Percentiles rank a stretch among this genome's conserved stretches.
phyloP scores from a whole-genome alignment of 2,797 vertebrate species.

The Neosilurus hyrtlii region DNA sequence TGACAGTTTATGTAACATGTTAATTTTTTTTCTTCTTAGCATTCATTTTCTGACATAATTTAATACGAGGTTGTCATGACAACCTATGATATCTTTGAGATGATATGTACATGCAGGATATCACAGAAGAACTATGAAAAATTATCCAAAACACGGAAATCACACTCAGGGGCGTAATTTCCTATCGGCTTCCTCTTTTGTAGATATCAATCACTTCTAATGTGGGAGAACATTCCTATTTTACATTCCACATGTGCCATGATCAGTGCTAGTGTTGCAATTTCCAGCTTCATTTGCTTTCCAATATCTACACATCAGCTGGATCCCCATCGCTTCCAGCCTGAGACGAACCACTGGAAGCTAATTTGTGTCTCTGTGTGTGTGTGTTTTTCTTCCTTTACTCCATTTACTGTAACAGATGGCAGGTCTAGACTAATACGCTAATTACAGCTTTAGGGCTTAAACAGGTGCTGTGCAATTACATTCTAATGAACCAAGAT shows the following conservation, averaged over 20 bases:
- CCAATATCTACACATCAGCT: neutral
- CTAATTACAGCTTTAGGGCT: conserved; percentile 56
- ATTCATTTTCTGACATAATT: neutral
- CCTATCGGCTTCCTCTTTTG: no score
- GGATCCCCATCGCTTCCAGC: neutral
- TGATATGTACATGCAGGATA: neutral
- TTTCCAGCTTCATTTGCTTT: neutral
- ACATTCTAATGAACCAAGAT: conserved; percentile 60
- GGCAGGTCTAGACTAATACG: conserved; percentile 30
- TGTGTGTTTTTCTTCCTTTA: conserved; percentile 7
- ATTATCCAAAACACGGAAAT: neutral
- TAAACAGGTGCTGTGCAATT: conserved; percentile 58
- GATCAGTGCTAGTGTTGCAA: neutral
- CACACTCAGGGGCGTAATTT: no score
- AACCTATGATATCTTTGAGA: neutral
- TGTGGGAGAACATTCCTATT: neutral
- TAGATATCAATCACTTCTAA: neutral
- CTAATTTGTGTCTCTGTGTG: neutral
- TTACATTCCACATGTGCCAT: neutral
- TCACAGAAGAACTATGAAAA: neutral
- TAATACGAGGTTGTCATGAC: neutral
- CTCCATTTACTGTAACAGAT: conserved; percentile 40
- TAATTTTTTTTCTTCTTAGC: neutral
- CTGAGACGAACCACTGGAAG: conserved; percentile 23
- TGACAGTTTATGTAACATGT: neutral